Base-by-base conservation (phyloP, 2,797 vertebrate genomes). In the Pantherophis alleghaniensis region DNA sequence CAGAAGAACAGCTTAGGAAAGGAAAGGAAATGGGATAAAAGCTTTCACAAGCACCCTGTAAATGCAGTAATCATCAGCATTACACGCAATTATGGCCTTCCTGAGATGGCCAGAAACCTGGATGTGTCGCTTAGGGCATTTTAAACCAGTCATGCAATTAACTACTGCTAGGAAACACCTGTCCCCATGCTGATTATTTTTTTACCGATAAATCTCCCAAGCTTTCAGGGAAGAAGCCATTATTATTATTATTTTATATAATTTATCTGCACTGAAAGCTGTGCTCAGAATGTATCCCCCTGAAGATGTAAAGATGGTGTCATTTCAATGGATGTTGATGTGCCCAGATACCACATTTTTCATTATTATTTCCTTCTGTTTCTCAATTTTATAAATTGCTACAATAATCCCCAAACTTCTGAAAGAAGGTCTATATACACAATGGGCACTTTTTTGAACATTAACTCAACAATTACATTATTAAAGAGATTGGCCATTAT, bases 131-230 rank as follows among this genome's bases (percentile, higher is more conserved):
- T 90, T 24, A 74, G 79, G 69, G 88, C 56, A 37, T 55, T 61
- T 90, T 92, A 92, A 90, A 90, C 55, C 63, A 60, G 55, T 92
- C 88, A 87, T 87, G 61, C 69, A 53, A 92, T 94, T 94, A 92
- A 90, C 55, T 92, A 87, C 60, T 87, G 61, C 83, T 63, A 90
- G 61, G 87, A 94, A 92, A 87, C 83, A 90, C 83, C 91, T 79
- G 88, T 79, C 28, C 55, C 61, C 32, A 13, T 60, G 83, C 20
- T 51, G 57, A 56, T 14, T 42, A 60, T 28, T 32, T 42, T 20
- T 42, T 42, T 13, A 47, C 88, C 60, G 51, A 92, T 92, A 90
- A 92, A 92, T 92, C 56, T 42, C 24, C 47, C 79, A 14, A 86
- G 37, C 55, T 92, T 69, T 91, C 69, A 53, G 22, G 28, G 37